Percentiles rank a stretch among this genome's conserved stretches.
These are phyloP conservation scores for Lepus oiostolus DNA, from an alignment of 2,797 vertebrate species.

Conservation along the genomic window DNA sequence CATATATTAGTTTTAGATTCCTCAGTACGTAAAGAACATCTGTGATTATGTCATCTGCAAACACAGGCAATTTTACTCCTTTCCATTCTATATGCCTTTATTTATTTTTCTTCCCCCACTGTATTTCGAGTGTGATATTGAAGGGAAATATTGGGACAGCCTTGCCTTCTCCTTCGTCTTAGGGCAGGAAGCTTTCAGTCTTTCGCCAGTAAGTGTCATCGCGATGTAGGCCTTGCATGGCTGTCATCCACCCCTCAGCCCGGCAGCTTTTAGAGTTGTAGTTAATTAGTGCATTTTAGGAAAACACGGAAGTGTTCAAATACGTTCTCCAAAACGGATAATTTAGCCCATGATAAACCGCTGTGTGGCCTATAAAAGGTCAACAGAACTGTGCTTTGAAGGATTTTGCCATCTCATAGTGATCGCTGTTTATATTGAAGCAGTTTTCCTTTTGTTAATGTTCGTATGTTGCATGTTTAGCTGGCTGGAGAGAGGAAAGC, in stretches of 20 bases:
- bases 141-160: neutral
- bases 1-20: neutral
- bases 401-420: neutral
- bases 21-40: neutral
- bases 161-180: neutral
- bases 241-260: neutral
- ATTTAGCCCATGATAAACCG: neutral
- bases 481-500: neutral
- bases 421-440: neutral
- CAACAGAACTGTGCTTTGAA: neutral
- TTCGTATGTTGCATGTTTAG: neutral
- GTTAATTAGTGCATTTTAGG: conserved; percentile 9
- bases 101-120: neutral
- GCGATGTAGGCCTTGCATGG: neutral
- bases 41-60: neutral
- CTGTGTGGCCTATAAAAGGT: neutral
- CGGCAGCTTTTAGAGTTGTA: neutral
- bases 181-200: conserved; percentile 8
- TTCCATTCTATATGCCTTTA: neutral
- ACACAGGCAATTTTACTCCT: neutral
- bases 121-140: neutral
- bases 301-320: conserved; percentile 27
- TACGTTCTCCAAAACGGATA: neutral
- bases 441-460: neutral
- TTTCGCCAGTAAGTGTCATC: neutral